Base-by-base conservation (phyloP, 2,888 invertebrate species). In the Clostera curtula region DNA sequence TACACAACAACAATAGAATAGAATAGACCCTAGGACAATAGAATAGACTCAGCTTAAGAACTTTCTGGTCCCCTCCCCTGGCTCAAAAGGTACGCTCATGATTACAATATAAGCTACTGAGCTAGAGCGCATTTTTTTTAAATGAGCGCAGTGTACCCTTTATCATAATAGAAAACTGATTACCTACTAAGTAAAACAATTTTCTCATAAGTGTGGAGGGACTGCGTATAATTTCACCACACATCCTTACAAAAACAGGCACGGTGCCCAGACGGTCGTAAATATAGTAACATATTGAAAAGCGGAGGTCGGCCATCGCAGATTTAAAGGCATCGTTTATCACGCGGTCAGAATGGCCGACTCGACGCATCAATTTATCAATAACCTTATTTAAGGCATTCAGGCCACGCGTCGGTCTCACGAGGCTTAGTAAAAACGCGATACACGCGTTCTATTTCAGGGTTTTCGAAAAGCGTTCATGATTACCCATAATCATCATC, bases 331-430 rank as follows among this genome's bases (percentile, higher is more conserved):
- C 24, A 29, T 56, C 59, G 34, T 56, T 52, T 50, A 51, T 54
- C 57, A 52, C 43, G 40, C 36, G 27, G 36, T 37, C 29, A 40
- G 32, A 59, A 56, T 41, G 27, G 38, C 37, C 30, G 35, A 36
- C 43, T 43, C 31, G 38, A 32, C 37, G 36, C 36, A 36, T 33
- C 43, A 44, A 55, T 56, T 54, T 53, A 53, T 57, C 53, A 51
- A 45, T 33, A 45, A 31, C 34, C 32, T 31, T 39, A 36, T 36
- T 24, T 32, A 47, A 32, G 37, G 35, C 26, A 24, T 46, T 44
- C 31, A 40, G 33, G 29, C 16, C 10, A 13, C 13, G 12, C 10
- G 20, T 25, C 23, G 4, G 28, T 24, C 27, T 13, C 15, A 13
- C 28, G 17, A 14, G 21, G 25, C 26, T 19, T 21, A 12, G 14